Conservation (phyloP, 35 echinoderm and acorn worm genomes). For the Diadema setosum region DNA sequence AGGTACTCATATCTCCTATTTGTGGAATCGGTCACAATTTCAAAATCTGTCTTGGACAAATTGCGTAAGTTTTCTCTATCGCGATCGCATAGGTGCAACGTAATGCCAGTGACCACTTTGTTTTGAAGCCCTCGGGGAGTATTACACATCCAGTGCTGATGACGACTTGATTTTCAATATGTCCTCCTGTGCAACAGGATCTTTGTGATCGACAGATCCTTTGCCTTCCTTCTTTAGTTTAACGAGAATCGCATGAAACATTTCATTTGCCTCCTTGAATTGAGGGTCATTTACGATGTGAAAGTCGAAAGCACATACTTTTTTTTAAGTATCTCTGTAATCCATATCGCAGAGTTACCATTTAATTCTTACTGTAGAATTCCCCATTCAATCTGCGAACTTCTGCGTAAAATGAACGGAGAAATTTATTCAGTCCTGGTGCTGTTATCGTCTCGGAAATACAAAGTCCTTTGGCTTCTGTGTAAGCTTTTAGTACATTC, state of each 20-base stretch:
- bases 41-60: constrained; percentile 10
- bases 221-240: not conserved
- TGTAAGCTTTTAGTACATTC: no score
- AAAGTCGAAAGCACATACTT: not conserved
- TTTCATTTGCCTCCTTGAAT: not conserved
- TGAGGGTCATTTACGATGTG: not conserved
- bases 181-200: not conserved
- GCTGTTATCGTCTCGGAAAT: no score
- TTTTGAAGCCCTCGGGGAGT: constrained; percentile 37
- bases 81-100: constrained; percentile 41
- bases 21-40: no score
- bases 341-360: not conserved
- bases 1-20: no score
- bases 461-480: no score
- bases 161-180: not conserved
- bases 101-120: constrained; percentile 40
- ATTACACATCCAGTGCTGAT: not conserved
- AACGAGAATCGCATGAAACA: not conserved
- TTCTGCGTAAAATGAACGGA: not conserved
- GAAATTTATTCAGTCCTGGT: not conserved
- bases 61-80: constrained; percentile 17
- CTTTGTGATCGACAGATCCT: not conserved
- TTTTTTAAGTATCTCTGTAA: not conserved
- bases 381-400: not conserved
- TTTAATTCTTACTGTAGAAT: not conserved